Conservation (phyloP, 2,797 vertebrate species). For the Chelmon rostratus region DNA sequence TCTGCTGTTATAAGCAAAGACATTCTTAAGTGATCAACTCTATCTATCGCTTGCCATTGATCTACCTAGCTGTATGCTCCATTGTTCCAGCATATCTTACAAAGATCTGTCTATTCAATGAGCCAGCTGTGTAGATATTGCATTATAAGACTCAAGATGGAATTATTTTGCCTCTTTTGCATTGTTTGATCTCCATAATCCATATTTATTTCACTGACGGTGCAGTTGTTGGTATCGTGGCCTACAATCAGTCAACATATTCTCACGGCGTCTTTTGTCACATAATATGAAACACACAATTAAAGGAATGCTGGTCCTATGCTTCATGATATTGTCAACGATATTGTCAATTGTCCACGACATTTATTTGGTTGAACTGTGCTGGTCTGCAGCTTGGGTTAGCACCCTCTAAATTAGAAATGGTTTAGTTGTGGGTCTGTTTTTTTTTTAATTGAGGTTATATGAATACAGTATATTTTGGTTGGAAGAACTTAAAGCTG, state of each 20-base stretch:
- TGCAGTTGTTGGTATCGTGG: background rate
- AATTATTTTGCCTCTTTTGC: background rate
- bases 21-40: conserved; percentile 1
- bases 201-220: background rate
- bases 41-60: background rate
- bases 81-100: background rate
- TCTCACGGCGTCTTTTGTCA: background rate
- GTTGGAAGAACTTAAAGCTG: background rate
- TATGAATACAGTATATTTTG: background rate
- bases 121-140: no score
- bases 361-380: background rate
- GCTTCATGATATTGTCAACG: background rate
- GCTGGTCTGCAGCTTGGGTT: background rate
- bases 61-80: background rate
- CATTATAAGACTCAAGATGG: background rate
- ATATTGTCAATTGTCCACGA: background rate
- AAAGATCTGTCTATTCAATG: background rate
- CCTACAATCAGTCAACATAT: background rate
- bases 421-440: no score
- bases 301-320: background rate
- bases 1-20: conserved; percentile 36
- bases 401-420: no score
- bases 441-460: background rate
- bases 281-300: background rate
- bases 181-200: background rate